Percentiles rank a stretch among this genome's conserved stretches.
These are phyloP conservation scores for Prunella fulvescens DNA, from an alignment of 2,113 vertebrate genomes.

Conservation along the genomic window DNA sequence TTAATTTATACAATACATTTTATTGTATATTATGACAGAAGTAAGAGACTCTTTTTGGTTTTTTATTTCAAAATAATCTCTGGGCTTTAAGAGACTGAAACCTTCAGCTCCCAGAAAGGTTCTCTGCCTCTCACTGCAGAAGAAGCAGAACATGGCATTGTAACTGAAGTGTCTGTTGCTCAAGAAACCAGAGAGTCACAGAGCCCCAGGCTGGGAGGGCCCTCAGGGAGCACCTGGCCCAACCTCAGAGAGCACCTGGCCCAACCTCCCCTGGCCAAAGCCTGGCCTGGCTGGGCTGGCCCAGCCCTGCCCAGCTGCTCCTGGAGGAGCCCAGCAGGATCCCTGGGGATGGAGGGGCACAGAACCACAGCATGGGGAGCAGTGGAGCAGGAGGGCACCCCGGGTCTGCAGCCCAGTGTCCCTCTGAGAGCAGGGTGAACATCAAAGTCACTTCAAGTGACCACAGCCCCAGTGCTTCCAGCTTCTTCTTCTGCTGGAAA, in stretches of 20 bases:
- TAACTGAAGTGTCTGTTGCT: neutral
- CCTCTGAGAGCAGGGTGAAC: neutral
- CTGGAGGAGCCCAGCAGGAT: neutral
- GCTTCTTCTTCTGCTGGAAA: neutral
- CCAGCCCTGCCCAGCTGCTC: neutral
- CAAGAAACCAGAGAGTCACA: neutral
- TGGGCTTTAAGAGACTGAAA: neutral
- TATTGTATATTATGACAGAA: neutral
- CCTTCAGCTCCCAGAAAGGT: neutral
- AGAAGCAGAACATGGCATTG: neutral
- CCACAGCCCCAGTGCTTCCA: neutral
- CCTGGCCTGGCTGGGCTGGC: too few relatives aligned
- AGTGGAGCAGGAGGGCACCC: neutral
- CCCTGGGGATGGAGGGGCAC: neutral
- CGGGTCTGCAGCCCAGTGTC: neutral
- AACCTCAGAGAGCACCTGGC: too few relatives aligned
- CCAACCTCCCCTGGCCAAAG: neutral
- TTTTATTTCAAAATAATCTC: neutral
- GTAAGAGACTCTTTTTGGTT: neutral
- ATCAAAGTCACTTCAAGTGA: rapidly evolving
- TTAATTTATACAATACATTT: too few relatives aligned
- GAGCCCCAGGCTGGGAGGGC: neutral
- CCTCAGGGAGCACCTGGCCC: too few relatives aligned
- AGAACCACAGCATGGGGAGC: rapidly evolving
- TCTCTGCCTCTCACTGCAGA: neutral